A percentile compares a stretch with the other conserved stretches of the same genome.
Conservation (phyloP, 1,140 invertebrate species). For the Aphidius gifuensis region DNA sequence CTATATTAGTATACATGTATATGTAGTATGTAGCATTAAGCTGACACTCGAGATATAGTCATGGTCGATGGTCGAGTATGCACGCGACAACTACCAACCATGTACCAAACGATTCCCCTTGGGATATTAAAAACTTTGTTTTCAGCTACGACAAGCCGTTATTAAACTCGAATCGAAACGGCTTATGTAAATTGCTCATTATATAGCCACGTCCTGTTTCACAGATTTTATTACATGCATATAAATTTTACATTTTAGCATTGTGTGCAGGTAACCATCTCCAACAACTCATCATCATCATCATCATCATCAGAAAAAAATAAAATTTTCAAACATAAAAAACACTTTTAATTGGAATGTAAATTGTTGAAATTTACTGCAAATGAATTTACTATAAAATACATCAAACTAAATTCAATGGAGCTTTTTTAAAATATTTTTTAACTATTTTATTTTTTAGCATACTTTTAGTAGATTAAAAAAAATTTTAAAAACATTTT, state of each 20-base stretch:
- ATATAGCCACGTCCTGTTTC: constrained; percentile 33
- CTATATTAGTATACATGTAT: too few relatives aligned
- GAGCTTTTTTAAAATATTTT: too few relatives aligned
- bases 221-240: constrained; percentile 34
- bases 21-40: not conserved
- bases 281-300: too few relatives aligned
- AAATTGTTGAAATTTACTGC: constrained; percentile 26
- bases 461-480: too few relatives aligned
- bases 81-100: not conserved
- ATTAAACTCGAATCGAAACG: constrained; percentile 35
- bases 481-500: too few relatives aligned
- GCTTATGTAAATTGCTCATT: constrained; percentile 45
- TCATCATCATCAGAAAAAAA: too few relatives aligned
- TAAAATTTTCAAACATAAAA: too few relatives aligned
- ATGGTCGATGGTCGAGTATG: not conserved
- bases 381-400: too few relatives aligned
- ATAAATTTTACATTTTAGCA: not conserved
- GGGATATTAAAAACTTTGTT: constrained; percentile 34
- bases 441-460: too few relatives aligned
- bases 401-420: too few relatives aligned
- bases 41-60: constrained; percentile 11
- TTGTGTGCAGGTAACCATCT: not conserved
- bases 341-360: constrained; percentile 41
- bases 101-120: constrained; percentile 8
- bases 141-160: constrained; percentile 30